Conservation (phyloP, 2,888 invertebrate genomes). For the Apomyelois bistriatella region DNA sequence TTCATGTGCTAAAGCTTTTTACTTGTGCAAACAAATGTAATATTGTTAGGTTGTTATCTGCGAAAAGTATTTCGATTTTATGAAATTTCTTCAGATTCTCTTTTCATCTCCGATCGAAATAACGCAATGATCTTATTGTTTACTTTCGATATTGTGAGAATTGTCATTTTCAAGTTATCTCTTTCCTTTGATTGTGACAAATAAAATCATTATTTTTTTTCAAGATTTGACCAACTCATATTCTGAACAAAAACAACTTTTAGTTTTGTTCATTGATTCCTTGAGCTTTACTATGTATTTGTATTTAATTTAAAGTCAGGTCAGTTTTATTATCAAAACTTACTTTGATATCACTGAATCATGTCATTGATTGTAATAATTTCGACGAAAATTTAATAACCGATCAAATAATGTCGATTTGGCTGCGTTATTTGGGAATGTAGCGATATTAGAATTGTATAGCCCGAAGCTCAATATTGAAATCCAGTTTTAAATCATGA, state of each 20-base stretch:
- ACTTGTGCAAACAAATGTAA: conserved; percentile 5
- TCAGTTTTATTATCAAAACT: too few relatives aligned
- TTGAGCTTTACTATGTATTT: too few relatives aligned
- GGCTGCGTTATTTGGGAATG: not conserved
- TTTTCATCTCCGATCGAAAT: not conserved
- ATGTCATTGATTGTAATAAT: not conserved
- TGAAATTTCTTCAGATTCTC: not conserved
- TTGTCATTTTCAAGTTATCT: not conserved
- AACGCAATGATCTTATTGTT: not conserved
- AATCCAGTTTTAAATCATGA: not conserved
- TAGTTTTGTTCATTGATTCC: too few relatives aligned
- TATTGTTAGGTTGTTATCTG: conserved; percentile 7
- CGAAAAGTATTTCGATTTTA: not conserved
- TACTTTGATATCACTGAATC: not conserved
- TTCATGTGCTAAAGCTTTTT: conserved; percentile 9
- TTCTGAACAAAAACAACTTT: too few relatives aligned
- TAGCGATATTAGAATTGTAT: not conserved
- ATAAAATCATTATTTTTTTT: too few relatives aligned
- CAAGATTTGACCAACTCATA: too few relatives aligned
- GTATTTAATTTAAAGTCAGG: too few relatives aligned
- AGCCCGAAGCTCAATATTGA: not conserved
- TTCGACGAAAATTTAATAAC: not conserved
- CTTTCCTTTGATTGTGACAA: too few relatives aligned
- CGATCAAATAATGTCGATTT: not conserved
- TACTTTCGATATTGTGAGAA: not conserved